A percentile compares a stretch with the other conserved stretches of the same genome.
Evolutionary conservation across 2,113 vertebrate species (phyloP).

Genomic region (Anser brachyrhynchus): DNA sequence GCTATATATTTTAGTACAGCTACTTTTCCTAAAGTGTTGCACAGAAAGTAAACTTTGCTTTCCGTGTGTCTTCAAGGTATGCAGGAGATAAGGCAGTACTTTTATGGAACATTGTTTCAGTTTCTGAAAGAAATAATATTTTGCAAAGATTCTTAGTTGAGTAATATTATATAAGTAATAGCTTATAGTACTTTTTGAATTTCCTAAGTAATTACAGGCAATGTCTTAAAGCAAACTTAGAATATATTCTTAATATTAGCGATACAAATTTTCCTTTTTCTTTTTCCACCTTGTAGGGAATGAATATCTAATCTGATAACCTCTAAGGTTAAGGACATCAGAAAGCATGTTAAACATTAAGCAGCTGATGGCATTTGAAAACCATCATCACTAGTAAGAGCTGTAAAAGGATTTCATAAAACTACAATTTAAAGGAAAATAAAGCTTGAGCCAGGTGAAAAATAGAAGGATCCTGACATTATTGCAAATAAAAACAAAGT

Average conservation of each 20-base stretch:
- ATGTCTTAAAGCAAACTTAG: not conserved
- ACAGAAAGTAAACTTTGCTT: not conserved
- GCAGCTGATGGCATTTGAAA: conserved; percentile 24
- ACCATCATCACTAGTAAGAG: not conserved
- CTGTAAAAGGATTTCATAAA: conserved; percentile 18
- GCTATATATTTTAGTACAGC: not conserved
- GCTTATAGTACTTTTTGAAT: not conserved
- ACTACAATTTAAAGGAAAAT: not conserved
- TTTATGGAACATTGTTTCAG: not conserved
- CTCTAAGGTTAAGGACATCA: conserved; percentile 44
- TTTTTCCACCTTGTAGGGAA: not conserved
- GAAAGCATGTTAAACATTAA: conserved; percentile 76
- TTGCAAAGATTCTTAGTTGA: not conserved
- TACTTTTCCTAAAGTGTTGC: not conserved
- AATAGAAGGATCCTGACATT: not conserved
- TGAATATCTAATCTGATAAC: conserved; percentile 47
- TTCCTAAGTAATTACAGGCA: not conserved
- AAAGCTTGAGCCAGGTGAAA: not conserved
- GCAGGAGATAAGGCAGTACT: not conserved
- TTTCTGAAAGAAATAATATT: not conserved
- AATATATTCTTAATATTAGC: not conserved
- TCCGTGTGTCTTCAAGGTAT: not conserved
- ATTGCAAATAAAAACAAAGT: not conserved
- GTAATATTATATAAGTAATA: not conserved
- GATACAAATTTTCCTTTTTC: not conserved